phyloP scores from a whole-genome alignment of 2,797 vertebrate genomes.

The Sebastes ruberrimus region DNA sequence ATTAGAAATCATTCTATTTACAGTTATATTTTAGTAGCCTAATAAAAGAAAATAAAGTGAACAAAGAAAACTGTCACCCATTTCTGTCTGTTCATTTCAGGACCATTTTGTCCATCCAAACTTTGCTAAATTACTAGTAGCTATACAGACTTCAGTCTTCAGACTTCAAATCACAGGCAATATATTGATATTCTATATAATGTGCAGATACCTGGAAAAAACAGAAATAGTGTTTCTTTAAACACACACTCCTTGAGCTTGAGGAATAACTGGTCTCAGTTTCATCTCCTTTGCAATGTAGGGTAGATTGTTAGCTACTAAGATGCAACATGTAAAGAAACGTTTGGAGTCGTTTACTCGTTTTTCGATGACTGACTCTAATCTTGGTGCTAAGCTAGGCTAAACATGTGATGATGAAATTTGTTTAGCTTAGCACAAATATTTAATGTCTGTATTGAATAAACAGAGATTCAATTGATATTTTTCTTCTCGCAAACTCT shows the following conservation, averaged over 20 bases:
- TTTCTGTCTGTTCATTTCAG: neutral
- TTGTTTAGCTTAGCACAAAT: neutral
- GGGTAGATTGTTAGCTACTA: neutral
- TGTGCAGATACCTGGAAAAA: neutral
- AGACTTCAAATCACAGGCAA: neutral
- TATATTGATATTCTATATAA: neutral
- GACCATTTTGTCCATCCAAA: neutral
- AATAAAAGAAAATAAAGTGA: conserved; percentile 15
- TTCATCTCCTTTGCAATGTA: neutral
- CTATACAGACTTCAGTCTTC: neutral
- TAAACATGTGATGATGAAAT: neutral
- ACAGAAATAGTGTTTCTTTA: neutral
- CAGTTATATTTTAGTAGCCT: neutral
- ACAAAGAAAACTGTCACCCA: neutral
- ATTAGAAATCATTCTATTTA: conserved; percentile 17
- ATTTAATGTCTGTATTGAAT: neutral
- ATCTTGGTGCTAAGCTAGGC: neutral
- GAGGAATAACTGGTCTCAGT: neutral
- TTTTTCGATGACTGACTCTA: neutral
- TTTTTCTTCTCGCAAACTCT: neutral
- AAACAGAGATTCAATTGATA: neutral
- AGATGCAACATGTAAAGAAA: neutral
- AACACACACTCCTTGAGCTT: neutral
- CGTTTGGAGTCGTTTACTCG: neutral
- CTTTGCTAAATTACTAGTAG: neutral